Evolutionary conservation across 2,113 vertebrate species (phyloP), one percentile per base, ranked within the genome.

Genomic region (Zosterops lateralis): DNA sequence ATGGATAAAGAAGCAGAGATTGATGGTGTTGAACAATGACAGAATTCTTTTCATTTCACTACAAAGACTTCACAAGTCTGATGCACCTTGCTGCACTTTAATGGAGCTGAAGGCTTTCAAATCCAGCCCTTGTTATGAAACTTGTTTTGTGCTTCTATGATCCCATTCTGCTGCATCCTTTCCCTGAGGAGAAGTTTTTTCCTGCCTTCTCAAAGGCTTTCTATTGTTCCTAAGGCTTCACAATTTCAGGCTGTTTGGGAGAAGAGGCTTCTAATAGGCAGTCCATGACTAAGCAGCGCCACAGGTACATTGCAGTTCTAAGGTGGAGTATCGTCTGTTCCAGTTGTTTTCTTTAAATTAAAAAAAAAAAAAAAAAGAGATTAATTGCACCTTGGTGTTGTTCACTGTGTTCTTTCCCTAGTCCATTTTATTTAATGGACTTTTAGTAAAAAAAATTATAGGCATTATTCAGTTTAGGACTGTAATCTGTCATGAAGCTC

Each of bases 201-300:
- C 21, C 32, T 38, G 12, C 12, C 22, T 70, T 68, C 12, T 50
- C 38, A 71, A 36, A 61, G 20, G 14, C 17, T 32, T 86, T 15
- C 17, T 74, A 3, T 50, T 54, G 16, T 22, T 84, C 20, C 51
- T 47, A 34, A 62, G 75, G 28, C 3, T 66, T 81, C 25, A 60
- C 22, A 64, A 8, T 24, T 67, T 18, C 18, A 78, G 12, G 9
- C 17, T 64, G 16, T 22, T 57, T 24, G 58, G 25, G 18, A 57
- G 34, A 61, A 66, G 29, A 51, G 11, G 12, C 3, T 48, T 70
- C 34, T 62, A 42, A 50, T 1, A 22, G 57, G 10, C 32, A 58
- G 9, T 3, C 6, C 34, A 2, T 71, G 64, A 38, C 34, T 67
- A 77, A 64, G 6, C 14, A 22, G 7, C 1, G 0, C 10, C n/a